Percentiles rank a stretch among this genome's conserved stretches.
phyloP scores from a whole-genome alignment of 2,113 vertebrate genomes.

The Brachirus orientalis region DNA sequence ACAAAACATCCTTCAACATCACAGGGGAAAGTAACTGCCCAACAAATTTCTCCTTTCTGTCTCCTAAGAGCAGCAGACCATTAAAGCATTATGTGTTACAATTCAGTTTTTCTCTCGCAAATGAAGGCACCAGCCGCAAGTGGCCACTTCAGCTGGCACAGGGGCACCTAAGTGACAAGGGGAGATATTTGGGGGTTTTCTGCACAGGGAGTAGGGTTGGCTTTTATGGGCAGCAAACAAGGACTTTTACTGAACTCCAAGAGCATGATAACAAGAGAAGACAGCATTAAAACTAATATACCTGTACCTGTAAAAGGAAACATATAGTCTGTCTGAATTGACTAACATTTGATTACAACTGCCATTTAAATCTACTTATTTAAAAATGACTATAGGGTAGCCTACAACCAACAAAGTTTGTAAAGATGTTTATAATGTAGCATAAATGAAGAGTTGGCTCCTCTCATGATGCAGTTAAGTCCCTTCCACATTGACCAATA shows the following conservation, averaged over 20 bases:
- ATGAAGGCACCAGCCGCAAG: constrained; percentile 66
- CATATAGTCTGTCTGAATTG: too few species aligned
- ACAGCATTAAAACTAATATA: too few species aligned
- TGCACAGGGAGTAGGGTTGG: background rate
- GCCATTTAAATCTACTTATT: too few species aligned
- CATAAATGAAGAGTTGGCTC: too few species aligned
- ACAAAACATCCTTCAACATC: constrained; percentile 77
- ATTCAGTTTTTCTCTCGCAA: constrained; percentile 36
- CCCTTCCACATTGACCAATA: too few species aligned
- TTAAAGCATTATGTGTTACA: constrained; percentile 72
- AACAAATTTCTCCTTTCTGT: constrained; percentile 76
- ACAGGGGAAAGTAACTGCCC: constrained; percentile 71
- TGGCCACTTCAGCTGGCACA: constrained; percentile 61
- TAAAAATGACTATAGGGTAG: too few species aligned
- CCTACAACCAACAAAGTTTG: too few species aligned
- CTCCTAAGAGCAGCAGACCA: constrained; percentile 58
- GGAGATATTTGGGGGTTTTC: constrained; percentile 28
- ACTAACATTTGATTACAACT: too few species aligned
- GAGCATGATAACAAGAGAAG: too few species aligned
- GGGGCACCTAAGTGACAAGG: constrained; percentile 25
- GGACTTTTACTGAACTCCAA: background rate
- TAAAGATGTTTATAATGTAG: too few species aligned
- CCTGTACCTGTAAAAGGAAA: too few species aligned
- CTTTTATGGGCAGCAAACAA: constrained; percentile 16
- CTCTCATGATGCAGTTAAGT: too few species aligned